phyloP scores from a whole-genome alignment of 2,888 invertebrate species.

The Tromatobia lineatoria region DNA sequence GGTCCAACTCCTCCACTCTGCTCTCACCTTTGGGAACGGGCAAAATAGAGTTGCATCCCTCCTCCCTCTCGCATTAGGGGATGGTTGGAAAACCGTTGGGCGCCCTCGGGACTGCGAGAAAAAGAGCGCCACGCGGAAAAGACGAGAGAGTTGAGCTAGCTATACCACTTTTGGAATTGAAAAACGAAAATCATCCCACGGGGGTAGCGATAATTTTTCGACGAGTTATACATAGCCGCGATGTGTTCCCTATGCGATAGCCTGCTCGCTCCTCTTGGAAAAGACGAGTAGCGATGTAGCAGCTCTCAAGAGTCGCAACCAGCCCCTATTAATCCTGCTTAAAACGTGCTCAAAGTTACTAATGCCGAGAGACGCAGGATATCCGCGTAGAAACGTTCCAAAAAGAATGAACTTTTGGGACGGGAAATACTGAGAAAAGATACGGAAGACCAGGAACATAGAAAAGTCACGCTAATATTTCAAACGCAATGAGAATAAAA shows the following conservation, averaged over 20 bases:
- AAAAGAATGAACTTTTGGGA: background rate
- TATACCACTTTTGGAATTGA: conserved; percentile 38
- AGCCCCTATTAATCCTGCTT: conserved; percentile 67
- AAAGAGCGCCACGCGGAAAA: conserved; percentile 9
- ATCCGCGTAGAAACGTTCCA: conserved; percentile 4
- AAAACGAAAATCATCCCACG: conserved; percentile 49
- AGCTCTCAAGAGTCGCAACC: conserved; percentile 15
- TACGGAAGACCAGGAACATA: conserved; percentile 9
- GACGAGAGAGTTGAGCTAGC: conserved; percentile 10
- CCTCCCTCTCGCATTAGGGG: conserved; percentile 36
- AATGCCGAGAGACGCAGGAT: conserved; percentile 60
- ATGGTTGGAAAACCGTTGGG: conserved; percentile 44
- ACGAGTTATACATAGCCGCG: conserved; percentile 44
- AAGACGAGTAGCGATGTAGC: conserved; percentile 18
- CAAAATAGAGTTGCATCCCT: conserved; percentile 51
- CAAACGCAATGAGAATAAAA: conserved; percentile 37
- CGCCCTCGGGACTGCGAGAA: conserved; percentile 36
- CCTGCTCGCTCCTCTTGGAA: background rate
- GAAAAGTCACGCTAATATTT: conserved; percentile 54
- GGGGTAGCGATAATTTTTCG: conserved; percentile 50
- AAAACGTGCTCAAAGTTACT: conserved; percentile 70
- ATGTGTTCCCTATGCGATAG: background rate
- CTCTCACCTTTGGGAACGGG: conserved; percentile 53
- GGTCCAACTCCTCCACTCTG: conserved; percentile 52
- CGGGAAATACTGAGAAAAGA: conserved; percentile 11